Percentiles rank a stretch among this genome's conserved stretches.
These are phyloP conservation scores for Dryoscopus gambensis DNA, from an alignment of 2,113 vertebrate genomes.

Conservation along the genomic window DNA sequence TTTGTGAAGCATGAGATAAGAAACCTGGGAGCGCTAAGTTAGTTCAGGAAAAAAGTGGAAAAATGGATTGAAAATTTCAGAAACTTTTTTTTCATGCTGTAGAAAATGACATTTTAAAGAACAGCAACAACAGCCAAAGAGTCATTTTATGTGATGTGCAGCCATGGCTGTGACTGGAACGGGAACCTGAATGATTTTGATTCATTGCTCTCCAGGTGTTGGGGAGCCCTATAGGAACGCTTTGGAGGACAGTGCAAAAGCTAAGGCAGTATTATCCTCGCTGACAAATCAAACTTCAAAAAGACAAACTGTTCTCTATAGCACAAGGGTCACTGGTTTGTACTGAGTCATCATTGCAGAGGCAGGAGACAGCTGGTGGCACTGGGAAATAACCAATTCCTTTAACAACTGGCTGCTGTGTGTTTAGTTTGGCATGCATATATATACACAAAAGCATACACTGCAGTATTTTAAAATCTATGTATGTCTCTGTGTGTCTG, in stretches of 20 bases:
- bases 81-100: background rate
- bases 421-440: background rate
- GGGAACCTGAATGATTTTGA: background rate
- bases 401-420: background rate
- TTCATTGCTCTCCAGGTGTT: background rate
- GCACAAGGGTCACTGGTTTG: background rate
- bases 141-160: background rate
- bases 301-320: background rate
- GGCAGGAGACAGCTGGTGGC: constrained; percentile 4
- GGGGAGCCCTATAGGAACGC: background rate
- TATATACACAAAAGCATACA: background rate
- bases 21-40: background rate
- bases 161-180: background rate
- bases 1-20: constrained; percentile 36
- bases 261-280: background rate
- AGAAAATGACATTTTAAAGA: constrained; percentile 1
- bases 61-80: constrained; percentile 25
- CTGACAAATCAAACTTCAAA: constrained; percentile 13
- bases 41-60: background rate
- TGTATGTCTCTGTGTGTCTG: background rate
- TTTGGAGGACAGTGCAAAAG: background rate
- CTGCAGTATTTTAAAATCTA: background rate
- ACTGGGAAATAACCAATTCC: constrained; percentile 1
- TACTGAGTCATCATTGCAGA: background rate
- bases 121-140: background rate